Conservation (phyloP, 1,140 invertebrate species). For the Caerostris darwini region DNA sequence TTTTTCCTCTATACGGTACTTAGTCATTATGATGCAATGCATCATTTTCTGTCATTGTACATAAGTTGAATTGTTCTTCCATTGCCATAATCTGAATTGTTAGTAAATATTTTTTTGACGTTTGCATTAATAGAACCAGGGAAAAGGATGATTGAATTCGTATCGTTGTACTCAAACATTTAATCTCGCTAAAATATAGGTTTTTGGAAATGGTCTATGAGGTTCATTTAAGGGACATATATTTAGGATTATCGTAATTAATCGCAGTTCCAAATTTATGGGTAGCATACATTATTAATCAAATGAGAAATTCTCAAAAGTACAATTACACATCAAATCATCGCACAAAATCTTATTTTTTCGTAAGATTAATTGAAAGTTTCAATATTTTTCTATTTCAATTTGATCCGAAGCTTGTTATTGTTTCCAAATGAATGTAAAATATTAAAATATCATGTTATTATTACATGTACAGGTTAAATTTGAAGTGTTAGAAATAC, state of each 20-base stretch:
- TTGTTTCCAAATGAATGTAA: too few relatives aligned
- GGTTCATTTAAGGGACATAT: background rate
- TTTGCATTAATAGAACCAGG: background rate
- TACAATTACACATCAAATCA: background rate
- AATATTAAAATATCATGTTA: too few relatives aligned
- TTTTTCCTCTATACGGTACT: background rate
- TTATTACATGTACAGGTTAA: too few relatives aligned
- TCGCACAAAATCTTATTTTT: background rate
- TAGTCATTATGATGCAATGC: background rate
- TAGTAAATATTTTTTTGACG: background rate
- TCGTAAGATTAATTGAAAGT: background rate
- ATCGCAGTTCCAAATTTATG: background rate
- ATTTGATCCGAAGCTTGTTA: too few relatives aligned
- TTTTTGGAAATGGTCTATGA: background rate
- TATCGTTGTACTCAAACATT: background rate
- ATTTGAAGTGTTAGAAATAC: too few relatives aligned
- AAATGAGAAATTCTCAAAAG: background rate
- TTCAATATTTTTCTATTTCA: background rate
- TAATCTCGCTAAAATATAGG: background rate
- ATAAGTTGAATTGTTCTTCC: conserved; percentile 33
- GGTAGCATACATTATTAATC: background rate
- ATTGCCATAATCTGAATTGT: background rate
- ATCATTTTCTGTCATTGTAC: background rate
- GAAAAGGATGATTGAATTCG: background rate
- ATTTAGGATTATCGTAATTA: background rate